Evolutionary conservation across 2,888 invertebrate species (phyloP).

Genomic region (Synanthedon tipuliformis): DNA sequence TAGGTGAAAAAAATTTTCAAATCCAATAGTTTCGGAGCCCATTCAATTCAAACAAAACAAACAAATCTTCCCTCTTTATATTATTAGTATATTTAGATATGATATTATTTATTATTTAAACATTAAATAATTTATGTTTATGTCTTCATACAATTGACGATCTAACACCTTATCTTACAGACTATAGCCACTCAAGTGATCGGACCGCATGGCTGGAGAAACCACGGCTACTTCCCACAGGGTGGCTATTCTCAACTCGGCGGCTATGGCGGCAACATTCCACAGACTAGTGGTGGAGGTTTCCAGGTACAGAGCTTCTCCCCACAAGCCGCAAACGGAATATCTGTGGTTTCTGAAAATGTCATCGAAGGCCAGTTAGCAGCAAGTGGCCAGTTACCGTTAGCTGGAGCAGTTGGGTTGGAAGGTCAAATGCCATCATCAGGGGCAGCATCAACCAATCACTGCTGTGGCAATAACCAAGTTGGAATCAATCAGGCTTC

Average conservation of each 20-base stretch:
- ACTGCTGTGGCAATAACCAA: conserved; percentile 30
- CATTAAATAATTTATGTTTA: no score
- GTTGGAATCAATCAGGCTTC: conserved; percentile 16
- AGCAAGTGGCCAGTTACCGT: conserved; percentile 17
- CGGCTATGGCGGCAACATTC: not conserved
- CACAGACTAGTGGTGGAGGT: conserved; percentile 3
- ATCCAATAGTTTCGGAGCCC: no score
- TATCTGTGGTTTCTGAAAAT: conserved; percentile 18
- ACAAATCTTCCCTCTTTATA: no score
- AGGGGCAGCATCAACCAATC: conserved; percentile 9
- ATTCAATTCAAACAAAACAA: no score
- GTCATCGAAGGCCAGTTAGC: conserved; percentile 19
- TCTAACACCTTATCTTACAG: not conserved
- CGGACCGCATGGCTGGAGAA: not conserved
- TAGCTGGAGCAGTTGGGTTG: conserved; percentile 14
- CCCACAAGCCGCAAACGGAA: conserved; percentile 12
- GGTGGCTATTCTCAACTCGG: not conserved
- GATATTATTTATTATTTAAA: no score
- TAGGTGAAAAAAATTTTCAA: no score
- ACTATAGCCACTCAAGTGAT: not conserved
- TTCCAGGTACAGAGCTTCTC: conserved; percentile 16
- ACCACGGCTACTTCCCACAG: not conserved
- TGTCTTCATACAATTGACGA: no score
- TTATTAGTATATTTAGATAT: no score
- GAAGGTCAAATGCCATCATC: not conserved